These are phyloP conservation scores for Benitochromis conjunctus DNA, from an alignment of 2,113 vertebrate species.

Conservation along the genomic window DNA sequence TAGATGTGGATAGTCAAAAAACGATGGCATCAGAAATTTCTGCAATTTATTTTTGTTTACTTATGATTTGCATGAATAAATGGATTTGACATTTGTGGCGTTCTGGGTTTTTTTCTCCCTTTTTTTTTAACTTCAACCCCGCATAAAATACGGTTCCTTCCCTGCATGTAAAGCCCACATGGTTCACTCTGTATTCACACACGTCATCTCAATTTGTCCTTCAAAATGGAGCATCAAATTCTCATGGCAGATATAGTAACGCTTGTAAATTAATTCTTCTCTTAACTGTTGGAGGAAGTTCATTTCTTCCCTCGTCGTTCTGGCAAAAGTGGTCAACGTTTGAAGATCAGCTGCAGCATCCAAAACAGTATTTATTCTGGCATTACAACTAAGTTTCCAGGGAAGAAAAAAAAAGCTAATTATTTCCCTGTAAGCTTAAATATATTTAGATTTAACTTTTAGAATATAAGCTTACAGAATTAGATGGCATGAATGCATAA, in stretches of 20 bases:
- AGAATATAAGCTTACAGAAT: not conserved
- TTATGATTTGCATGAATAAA: constrained; percentile 70
- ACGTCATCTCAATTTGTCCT: constrained; percentile 2
- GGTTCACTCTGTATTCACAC: not conserved
- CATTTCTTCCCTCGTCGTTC: not conserved
- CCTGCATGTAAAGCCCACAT: not conserved
- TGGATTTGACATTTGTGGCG: constrained; percentile 53
- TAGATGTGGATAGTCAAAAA: not conserved
- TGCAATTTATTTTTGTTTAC: constrained; percentile 34
- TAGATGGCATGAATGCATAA: not conserved
- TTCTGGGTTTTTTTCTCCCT: not conserved
- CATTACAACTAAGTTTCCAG: not conserved
- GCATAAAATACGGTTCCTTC: not conserved
- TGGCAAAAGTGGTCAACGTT: not conserved
- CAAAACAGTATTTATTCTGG: not conserved
- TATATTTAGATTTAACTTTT: not conserved
- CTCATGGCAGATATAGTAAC: not conserved
- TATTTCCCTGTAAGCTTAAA: not conserved
- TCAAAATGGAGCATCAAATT: constrained; percentile 3
- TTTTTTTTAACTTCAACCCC: not conserved
- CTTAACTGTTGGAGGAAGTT: not conserved
- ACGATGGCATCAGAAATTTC: constrained; percentile 2
- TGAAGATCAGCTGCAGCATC: not conserved
- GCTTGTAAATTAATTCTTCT: not conserved
- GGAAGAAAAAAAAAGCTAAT: not conserved